Evolutionary conservation across 2,888 invertebrate genomes (phyloP).

Genomic region (Choreutis nemorana): DNA sequence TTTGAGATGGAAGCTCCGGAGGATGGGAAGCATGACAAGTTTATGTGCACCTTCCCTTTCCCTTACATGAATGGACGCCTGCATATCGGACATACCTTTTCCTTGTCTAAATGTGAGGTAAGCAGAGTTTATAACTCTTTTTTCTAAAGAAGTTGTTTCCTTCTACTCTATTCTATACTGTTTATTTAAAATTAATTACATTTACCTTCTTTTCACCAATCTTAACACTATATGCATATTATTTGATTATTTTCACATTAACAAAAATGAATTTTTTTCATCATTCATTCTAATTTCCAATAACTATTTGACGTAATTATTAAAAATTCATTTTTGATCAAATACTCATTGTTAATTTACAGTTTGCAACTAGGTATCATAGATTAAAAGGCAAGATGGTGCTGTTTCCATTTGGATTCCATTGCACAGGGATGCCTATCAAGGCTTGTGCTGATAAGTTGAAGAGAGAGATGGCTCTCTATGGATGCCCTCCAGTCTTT

Average conservation of each 20-base stretch:
- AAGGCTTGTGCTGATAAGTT: constrained; percentile 99
- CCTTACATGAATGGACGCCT: constrained; percentile 99
- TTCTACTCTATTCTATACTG: no score
- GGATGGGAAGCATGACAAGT: constrained; percentile 78
- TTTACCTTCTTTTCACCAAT: no score
- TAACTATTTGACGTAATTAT: no score
- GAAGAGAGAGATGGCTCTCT: constrained; percentile 90
- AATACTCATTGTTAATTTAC: constrained; percentile 15
- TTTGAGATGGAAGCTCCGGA: constrained; percentile 85
- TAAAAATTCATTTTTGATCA: constrained; percentile 2
- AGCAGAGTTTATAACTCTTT: no score
- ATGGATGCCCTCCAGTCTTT: constrained; percentile 92
- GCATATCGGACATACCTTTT: constrained; percentile 97
- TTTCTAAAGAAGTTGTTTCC: no score
- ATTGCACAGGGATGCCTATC: constrained; percentile 99
- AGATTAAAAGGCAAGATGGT: constrained; percentile 90
- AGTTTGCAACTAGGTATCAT: constrained; percentile 92
- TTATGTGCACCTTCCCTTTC: constrained; percentile 94
- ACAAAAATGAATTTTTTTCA: no score
- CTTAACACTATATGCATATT: no score
- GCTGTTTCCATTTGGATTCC: constrained; percentile 97
- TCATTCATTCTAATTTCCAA: no score
- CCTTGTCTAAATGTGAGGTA: constrained; percentile 96
- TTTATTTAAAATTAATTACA: no score
- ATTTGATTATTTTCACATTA: no score